Conservation (phyloP, 1,140 invertebrate genomes). For the Leptonema lineaticorne region DNA sequence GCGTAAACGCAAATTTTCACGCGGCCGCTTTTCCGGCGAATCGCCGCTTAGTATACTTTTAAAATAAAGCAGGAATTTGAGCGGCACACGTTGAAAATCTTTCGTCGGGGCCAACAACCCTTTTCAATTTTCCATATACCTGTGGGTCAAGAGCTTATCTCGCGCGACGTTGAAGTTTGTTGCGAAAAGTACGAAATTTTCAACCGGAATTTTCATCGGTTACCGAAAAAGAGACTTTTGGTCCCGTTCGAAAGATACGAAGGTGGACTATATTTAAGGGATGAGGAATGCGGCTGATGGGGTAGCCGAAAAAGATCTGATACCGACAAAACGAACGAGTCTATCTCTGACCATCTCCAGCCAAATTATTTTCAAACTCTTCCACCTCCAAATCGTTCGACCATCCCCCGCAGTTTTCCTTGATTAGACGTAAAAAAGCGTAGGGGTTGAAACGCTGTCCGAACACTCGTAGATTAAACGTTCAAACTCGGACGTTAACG, state of each 20-base stretch:
- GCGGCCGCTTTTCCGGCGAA: too few species aligned
- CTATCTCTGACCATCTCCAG: not conserved
- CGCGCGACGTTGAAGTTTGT: not conserved
- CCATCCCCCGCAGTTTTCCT: not conserved
- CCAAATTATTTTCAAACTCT: conserved; percentile 16
- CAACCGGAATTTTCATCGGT: not conserved
- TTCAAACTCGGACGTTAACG: not conserved
- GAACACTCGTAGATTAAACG: conserved; percentile 2
- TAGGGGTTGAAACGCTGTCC: not conserved
- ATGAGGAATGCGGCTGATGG: too few species aligned
- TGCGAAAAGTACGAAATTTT: not conserved
- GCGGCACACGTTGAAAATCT: not conserved
- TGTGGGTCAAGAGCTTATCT: conserved; percentile 9
- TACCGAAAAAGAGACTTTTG: not conserved
- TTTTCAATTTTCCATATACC: conserved; percentile 15
- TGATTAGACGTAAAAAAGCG: too few species aligned
- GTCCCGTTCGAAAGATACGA: too few species aligned
- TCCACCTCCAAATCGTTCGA: too few species aligned
- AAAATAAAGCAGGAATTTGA: not conserved
- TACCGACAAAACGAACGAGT: conserved; percentile 8
- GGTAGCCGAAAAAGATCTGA: not conserved
- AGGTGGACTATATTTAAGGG: too few species aligned
- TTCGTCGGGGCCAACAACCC: not conserved
- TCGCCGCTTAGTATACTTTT: too few species aligned
- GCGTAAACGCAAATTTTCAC: not conserved